A percentile compares a stretch with the other conserved stretches of the same genome.
These are phyloP conservation scores for Cistogaster globosa DNA, from an alignment of 2,888 invertebrate genomes.

Conservation along the genomic window DNA sequence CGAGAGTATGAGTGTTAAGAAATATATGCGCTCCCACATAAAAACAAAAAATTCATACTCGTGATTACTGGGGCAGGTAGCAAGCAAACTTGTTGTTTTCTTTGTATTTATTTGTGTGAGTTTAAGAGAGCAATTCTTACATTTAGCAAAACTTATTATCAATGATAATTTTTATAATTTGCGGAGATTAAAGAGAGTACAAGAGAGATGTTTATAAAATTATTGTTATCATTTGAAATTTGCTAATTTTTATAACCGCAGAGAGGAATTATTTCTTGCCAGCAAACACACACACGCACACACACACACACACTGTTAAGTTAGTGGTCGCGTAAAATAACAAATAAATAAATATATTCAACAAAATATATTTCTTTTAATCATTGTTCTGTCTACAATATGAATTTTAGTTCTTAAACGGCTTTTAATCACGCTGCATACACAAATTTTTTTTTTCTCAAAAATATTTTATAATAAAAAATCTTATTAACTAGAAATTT, in stretches of 20 bases:
- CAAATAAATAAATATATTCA: conserved; percentile 35
- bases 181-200: conserved; percentile 10
- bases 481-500: background rate
- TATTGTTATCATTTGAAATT: conserved; percentile 44
- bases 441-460: conserved; percentile 10
- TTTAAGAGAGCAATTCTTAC: background rate
- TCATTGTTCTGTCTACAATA: conserved; percentile 39
- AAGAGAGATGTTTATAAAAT: conserved; percentile 21
- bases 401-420: conserved; percentile 66
- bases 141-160: conserved; percentile 32
- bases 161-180: conserved; percentile 54
- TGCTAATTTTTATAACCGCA: conserved; percentile 4
- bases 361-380: conserved; percentile 62
- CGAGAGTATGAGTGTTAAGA: conserved; percentile 23
- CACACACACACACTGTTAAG: conserved; percentile 5
- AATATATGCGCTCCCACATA: conserved; percentile 12
- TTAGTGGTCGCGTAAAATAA: conserved; percentile 10
- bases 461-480: background rate
- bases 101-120: background rate
- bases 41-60: conserved; percentile 12
- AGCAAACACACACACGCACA: background rate
- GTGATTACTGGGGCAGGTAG: background rate
- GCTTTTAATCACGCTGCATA: conserved; percentile 65
- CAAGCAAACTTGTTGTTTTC: background rate
- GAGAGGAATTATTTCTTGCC: conserved; percentile 10